A percentile compares a stretch with the other conserved stretches of the same genome.
These are phyloP conservation scores for Pluvialis apricaria DNA, from an alignment of 2,113 vertebrate genomes.

Conservation along the genomic window DNA sequence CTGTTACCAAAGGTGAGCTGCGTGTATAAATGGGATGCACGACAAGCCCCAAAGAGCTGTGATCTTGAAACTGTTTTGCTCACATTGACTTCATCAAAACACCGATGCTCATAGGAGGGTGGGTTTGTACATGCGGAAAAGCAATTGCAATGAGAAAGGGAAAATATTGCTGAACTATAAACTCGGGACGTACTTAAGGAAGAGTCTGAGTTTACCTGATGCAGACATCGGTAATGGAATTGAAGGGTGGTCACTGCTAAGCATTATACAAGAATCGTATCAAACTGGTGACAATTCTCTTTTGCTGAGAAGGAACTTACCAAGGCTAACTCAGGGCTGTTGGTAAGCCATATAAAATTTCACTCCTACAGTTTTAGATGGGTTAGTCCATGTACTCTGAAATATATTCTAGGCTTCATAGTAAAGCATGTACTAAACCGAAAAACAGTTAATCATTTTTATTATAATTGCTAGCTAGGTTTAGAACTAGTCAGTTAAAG, in stretches of 20 bases:
- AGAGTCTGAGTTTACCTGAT: not conserved
- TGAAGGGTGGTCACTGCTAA: not conserved
- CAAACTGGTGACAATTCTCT: not conserved
- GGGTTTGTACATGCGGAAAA: not conserved
- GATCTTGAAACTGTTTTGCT: not conserved
- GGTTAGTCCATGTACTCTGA: not conserved
- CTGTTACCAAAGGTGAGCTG: not conserved
- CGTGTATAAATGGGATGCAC: accelerated
- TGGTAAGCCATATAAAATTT: not conserved
- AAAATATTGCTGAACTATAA: not conserved
- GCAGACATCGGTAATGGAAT: not conserved
- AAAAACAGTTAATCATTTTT: not conserved
- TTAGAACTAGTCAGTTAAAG: not conserved
- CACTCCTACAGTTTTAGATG: not conserved
- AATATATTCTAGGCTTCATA: not conserved
- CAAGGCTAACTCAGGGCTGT: not conserved
- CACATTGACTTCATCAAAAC: not conserved
- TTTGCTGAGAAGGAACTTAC: not conserved
- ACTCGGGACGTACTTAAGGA: not conserved
- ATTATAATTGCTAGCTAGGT: not conserved
- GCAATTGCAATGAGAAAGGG: not conserved
- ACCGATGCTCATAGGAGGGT: not conserved
- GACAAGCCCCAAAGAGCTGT: not conserved
- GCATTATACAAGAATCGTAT: not conserved
- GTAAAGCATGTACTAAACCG: not conserved